Percentiles rank a stretch among this genome's conserved stretches.
Conservation (phyloP, 35 echinoderm and acorn worm species). For the Holothuria glaberrima region DNA sequence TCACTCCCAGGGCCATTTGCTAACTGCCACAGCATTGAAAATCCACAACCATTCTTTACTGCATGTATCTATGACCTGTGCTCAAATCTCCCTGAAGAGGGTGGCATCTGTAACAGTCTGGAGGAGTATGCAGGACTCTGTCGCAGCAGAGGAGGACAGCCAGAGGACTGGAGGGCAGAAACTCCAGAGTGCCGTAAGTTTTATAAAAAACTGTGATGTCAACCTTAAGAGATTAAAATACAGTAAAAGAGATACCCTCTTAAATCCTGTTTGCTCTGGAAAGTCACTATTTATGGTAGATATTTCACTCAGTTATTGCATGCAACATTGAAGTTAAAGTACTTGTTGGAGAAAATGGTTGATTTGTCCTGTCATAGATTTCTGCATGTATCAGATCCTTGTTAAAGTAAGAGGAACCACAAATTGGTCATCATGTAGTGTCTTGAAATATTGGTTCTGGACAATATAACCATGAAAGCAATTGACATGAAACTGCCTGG, state of each 20-base stretch:
- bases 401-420: no score
- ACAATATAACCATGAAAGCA: no score
- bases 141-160: conserved; percentile 55
- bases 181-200: conserved; percentile 83
- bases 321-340: no score
- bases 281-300: no score
- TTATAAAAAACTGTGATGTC: neutral
- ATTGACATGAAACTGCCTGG: no score
- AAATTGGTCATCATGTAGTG: no score
- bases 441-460: no score
- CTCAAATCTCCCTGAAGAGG: conserved; percentile 76
- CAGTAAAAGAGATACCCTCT: neutral
- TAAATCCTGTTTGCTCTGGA: neutral
- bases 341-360: no score
- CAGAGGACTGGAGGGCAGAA: conserved; percentile 71
- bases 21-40: conserved; percentile 55
- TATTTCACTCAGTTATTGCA: no score
- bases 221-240: neutral
- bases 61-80: conserved; percentile 90
- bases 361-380: no score
- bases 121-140: conserved; percentile 76
- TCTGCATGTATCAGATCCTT: no score
- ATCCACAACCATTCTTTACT: conserved; percentile 65
- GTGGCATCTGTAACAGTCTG: conserved; percentile 69
- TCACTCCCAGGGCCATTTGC: conserved; percentile 74